A percentile compares a stretch with the other conserved stretches of the same genome.
Conservation (phyloP, 2,888 invertebrate species). For the Hydropsyche betteni region DNA sequence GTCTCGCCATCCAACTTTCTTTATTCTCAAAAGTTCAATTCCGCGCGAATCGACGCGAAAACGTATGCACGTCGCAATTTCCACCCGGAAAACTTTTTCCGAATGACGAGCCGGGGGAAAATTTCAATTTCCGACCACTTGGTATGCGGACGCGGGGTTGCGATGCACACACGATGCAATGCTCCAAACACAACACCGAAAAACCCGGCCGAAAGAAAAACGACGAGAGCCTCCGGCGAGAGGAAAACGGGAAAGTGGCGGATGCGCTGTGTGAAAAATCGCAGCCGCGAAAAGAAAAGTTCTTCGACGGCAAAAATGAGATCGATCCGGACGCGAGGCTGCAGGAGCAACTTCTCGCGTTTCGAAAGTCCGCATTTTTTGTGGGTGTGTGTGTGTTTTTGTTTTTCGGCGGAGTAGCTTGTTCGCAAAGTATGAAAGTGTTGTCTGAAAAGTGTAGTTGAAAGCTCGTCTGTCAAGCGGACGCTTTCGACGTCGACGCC, state of each 20-base stretch:
- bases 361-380: too few relatives aligned
- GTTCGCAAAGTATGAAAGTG: too few relatives aligned
- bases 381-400: background rate
- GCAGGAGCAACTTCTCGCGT: background rate
- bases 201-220: background rate
- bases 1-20: too few relatives aligned
- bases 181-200: conserved; percentile 3
- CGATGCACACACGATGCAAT: conserved; percentile 8
- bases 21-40: too few relatives aligned
- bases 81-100: conserved; percentile 16
- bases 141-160: conserved; percentile 7
- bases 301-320: conserved; percentile 31
- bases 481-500: too few relatives aligned
- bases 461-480: too few relatives aligned
- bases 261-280: conserved; percentile 20
- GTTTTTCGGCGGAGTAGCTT: background rate
- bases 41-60: background rate
- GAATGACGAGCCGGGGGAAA: conserved; percentile 23
- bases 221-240: background rate
- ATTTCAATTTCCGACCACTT: conserved; percentile 29
- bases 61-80: conserved; percentile 13
- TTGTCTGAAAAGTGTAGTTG: too few relatives aligned
- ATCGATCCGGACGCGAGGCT: conserved; percentile 20
- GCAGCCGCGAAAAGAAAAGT: conserved; percentile 24
- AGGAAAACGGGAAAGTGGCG: background rate